Evolutionary conservation across 1,140 invertebrate genomes (phyloP).

Genomic region (Mactra quadrangularis): DNA sequence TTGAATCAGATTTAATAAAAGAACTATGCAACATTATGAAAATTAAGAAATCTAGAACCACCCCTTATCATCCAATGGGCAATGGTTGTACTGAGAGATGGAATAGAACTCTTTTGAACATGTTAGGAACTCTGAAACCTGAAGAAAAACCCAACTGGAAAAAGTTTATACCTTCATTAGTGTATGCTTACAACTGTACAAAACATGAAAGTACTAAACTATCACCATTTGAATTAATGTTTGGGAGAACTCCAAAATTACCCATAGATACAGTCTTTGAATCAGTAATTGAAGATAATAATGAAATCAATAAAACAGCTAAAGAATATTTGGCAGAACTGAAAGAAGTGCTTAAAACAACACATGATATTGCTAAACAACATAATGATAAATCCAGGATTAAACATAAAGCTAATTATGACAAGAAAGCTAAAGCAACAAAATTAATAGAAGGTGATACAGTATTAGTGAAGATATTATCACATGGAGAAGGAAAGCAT

Average conservation of each 20-base stretch:
- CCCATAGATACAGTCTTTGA: conserved; percentile 33
- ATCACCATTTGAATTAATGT: conserved; percentile 29
- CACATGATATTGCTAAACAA: not conserved
- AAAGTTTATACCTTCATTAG: conserved; percentile 24
- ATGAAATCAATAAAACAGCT: not conserved
- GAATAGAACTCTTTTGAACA: conserved; percentile 18
- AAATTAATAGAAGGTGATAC: not conserved
- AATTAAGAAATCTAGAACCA: conserved; percentile 1
- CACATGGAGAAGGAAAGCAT: conserved; percentile 1
- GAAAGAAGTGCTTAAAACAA: conserved; percentile 9
- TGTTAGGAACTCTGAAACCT: conserved; percentile 19
- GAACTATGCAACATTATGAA: conserved; percentile 33
- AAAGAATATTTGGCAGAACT: not conserved
- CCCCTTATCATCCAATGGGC: not conserved
- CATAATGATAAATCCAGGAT: not conserved
- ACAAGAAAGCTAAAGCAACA: conserved; percentile 13
- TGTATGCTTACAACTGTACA: conserved; percentile 33
- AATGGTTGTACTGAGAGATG: conserved; percentile 5
- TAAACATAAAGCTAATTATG: conserved; percentile 5
- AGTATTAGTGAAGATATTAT: conserved; percentile 17
- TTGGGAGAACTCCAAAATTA: conserved; percentile 54
- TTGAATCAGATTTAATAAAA: conserved; percentile 52
- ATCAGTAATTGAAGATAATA: not conserved
- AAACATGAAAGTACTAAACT: conserved; percentile 26
- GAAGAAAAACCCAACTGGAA: conserved; percentile 27